Evolutionary conservation across 2,888 invertebrate species (phyloP).

Genomic region (Catocala sponsa): DNA sequence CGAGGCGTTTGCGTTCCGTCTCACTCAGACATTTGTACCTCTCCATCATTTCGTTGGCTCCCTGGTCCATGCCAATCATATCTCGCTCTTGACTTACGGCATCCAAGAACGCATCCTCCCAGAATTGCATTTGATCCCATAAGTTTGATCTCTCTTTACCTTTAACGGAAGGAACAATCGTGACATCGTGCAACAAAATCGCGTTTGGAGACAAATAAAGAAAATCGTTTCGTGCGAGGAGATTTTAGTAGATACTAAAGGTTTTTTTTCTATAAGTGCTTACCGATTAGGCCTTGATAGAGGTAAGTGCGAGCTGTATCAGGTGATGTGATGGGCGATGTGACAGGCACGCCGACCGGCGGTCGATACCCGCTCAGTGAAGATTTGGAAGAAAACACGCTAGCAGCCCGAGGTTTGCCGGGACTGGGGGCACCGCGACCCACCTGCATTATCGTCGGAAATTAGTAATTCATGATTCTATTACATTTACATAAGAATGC

Average conservation of each 20-base stretch:
- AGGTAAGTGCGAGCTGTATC: slow-evolving; percentile 96
- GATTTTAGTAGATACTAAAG: too few species aligned
- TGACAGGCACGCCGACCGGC: slow-evolving; percentile 91
- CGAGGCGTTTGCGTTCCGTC: slow-evolving; percentile 96
- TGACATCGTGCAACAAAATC: too few species aligned
- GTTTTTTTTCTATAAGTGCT: slow-evolving; percentile 28
- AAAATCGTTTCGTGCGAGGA: too few species aligned
- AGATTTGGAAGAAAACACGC: slow-evolving; percentile 97
- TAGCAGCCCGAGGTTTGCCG: slow-evolving; percentile 93
- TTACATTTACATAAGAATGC: too few species aligned
- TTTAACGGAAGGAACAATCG: slow-evolving; percentile 35
- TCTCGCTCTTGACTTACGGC: slow-evolving; percentile 99
- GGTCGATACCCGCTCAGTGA: slow-evolving; percentile 95
- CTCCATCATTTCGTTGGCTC: slow-evolving; percentile 99
- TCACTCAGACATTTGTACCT: slow-evolving; percentile 97
- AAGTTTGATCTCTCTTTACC: slow-evolving; percentile 94
- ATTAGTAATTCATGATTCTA: too few species aligned
- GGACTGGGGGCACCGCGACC: slow-evolving; percentile 61
- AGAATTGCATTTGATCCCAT: slow-evolving; percentile 99
- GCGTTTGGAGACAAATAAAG: not conserved
- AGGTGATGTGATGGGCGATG: slow-evolving; percentile 95
- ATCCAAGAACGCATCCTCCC: slow-evolving; percentile 99
- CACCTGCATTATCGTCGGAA: slow-evolving; percentile 73
- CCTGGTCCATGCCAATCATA: slow-evolving; percentile 99
- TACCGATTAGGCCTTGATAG: slow-evolving; percentile 94